A percentile compares a stretch with the other conserved stretches of the same genome.
Conservation (phyloP, 2,888 invertebrate species). For the Tenthredo notha region DNA sequence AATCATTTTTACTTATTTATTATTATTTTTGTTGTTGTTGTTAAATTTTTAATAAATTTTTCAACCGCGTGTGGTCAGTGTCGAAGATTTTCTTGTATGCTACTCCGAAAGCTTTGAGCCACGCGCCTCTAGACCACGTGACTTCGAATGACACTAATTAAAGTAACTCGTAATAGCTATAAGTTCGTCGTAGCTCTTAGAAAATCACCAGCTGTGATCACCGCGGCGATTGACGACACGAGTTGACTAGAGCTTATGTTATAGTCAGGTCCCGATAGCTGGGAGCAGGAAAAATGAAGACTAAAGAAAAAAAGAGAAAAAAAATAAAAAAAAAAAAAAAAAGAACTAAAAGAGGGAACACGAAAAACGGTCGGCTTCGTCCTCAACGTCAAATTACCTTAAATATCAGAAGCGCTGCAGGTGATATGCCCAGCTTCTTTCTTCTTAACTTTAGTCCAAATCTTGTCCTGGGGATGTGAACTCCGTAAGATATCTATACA, state of each 20-base stretch:
- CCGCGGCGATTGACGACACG: conserved; percentile 1
- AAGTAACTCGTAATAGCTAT: conserved; percentile 31
- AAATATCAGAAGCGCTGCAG: conserved; percentile 42
- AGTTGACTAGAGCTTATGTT: not conserved
- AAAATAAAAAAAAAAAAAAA: conserved; percentile 50
- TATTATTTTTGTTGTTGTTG: not conserved
- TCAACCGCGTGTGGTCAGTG: not conserved
- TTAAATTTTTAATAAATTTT: not conserved
- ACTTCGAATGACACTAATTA: conserved; percentile 41
- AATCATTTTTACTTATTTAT: not conserved
- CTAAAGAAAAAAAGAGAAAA: conserved; percentile 52
- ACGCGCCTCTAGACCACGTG: conserved; percentile 30
- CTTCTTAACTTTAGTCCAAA: not conserved
- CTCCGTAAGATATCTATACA: not conserved
- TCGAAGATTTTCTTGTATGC: not conserved
- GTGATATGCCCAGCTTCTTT: conserved; percentile 2
- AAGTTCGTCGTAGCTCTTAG: conserved; percentile 1
- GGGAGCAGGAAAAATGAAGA: conserved; percentile 56
- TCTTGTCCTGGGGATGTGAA: not conserved
- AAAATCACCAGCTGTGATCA: conserved; percentile 33
- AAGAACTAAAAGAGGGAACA: conserved; percentile 47
- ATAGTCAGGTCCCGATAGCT: conserved; percentile 47
- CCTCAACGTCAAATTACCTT: conserved; percentile 28
- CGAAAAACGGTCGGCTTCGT: conserved; percentile 45
- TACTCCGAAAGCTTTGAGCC: not conserved